Evolutionary conservation across 2,888 invertebrate genomes (phyloP).

Genomic region (Mythimna loreyi): DNA sequence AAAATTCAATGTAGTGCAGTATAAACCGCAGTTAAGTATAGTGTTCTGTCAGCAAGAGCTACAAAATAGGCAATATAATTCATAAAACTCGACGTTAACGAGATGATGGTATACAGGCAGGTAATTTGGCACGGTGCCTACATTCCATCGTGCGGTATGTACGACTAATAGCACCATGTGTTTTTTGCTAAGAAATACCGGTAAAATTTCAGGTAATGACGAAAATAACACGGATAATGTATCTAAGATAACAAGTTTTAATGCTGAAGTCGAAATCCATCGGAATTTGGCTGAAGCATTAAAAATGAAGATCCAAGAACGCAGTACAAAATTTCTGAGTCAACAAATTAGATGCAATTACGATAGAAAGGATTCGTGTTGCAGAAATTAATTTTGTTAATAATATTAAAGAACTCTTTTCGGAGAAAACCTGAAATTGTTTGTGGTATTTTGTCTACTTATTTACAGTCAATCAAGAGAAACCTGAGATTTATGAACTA

Average conservation of each 20-base stretch:
- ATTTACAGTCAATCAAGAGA: slow-evolving; percentile 13
- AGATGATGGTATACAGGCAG: slow-evolving; percentile 74
- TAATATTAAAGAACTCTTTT: slow-evolving; percentile 17
- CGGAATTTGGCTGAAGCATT: slow-evolving; percentile 46
- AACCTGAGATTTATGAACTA: neutral
- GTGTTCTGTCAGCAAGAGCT: slow-evolving; percentile 50
- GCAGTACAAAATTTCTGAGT: slow-evolving; percentile 23
- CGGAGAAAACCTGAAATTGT: slow-evolving; percentile 40
- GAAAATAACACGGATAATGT: slow-evolving; percentile 73
- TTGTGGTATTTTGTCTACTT: slow-evolving; percentile 10
- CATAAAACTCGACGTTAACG: slow-evolving; percentile 75
- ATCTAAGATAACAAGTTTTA: slow-evolving; percentile 52
- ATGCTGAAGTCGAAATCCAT: slow-evolving; percentile 39
- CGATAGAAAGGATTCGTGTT: slow-evolving; percentile 33
- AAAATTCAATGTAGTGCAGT: slow-evolving; percentile 45
- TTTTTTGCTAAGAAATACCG: slow-evolving; percentile 74
- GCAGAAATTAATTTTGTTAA: slow-evolving; percentile 28
- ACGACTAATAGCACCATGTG: slow-evolving; percentile 76
- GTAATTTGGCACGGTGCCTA: slow-evolving; percentile 84
- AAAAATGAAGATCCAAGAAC: slow-evolving; percentile 23
- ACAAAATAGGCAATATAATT: slow-evolving; percentile 76
- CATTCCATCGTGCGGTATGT: slow-evolving; percentile 78
- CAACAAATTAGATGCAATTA: slow-evolving; percentile 45
- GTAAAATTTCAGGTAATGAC: slow-evolving; percentile 78
- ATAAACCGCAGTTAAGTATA: slow-evolving; percentile 50